Conservation (phyloP, 2,113 vertebrate genomes). For the Tympanuchus pallidicinctus region DNA sequence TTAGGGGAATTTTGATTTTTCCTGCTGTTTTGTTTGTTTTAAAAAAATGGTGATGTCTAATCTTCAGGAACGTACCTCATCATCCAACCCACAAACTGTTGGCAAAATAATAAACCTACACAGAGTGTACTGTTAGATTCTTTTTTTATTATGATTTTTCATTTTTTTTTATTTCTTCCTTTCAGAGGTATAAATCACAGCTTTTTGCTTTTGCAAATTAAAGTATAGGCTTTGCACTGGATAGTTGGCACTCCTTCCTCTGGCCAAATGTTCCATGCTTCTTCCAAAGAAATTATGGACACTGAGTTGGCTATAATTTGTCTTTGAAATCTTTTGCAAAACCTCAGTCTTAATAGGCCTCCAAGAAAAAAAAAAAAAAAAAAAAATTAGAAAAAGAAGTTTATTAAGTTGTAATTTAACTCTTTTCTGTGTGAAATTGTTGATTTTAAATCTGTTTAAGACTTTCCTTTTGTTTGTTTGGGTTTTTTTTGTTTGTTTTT, state of each 20-base stretch:
- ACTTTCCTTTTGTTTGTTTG: background rate
- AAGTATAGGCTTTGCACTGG: slow-evolving; percentile 62
- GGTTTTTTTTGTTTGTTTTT: background rate
- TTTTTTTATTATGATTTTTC: background rate
- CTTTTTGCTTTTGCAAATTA: slow-evolving; percentile 72
- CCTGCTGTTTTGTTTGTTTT: slow-evolving; percentile 71
- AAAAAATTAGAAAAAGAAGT: background rate
- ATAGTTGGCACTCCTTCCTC: slow-evolving; percentile 28
- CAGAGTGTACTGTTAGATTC: slow-evolving; percentile 74
- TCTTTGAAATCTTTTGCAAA: slow-evolving; percentile 26
- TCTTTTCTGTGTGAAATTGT: background rate
- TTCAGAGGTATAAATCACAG: slow-evolving; percentile 80
- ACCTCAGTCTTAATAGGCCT: slow-evolving; percentile 3
- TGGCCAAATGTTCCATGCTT: slow-evolving; percentile 31
- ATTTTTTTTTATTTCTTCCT: background rate
- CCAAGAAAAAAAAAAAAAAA: slow-evolving; percentile 13
- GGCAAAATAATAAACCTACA: slow-evolving; percentile 73
- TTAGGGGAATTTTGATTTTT: slow-evolving; percentile 72
- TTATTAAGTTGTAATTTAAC: slow-evolving; percentile 17
- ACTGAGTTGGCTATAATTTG: slow-evolving; percentile 32
- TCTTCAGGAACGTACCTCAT: slow-evolving; percentile 74
- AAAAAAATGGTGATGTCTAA: slow-evolving; percentile 74
- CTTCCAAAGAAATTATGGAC: slow-evolving; percentile 69
- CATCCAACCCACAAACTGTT: slow-evolving; percentile 76
- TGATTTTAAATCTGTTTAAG: background rate